Percentiles rank a stretch among this genome's conserved stretches.
phyloP scores from a whole-genome alignment of 2,888 invertebrate genomes.

The Orthosia gothica region DNA sequence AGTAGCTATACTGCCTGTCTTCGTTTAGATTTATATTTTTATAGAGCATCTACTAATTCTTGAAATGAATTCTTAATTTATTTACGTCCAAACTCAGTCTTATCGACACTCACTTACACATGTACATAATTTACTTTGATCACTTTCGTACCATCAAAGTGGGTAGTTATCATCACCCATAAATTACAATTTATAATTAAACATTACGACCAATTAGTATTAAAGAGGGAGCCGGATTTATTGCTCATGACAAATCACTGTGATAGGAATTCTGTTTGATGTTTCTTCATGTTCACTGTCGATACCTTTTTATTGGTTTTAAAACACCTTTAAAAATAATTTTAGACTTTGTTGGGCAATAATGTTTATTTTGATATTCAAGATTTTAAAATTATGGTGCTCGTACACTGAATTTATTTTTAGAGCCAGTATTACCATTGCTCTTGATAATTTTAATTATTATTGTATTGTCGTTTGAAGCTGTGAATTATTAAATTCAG shows the following conservation, averaged over 20 bases:
- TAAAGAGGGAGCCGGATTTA: conserved; percentile 71
- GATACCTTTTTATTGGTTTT: conserved; percentile 50
- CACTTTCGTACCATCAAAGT: conserved; percentile 77
- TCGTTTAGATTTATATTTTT: conserved; percentile 7
- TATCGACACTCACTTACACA: conserved; percentile 64
- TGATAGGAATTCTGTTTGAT: conserved; percentile 66
- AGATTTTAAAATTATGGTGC: neutral
- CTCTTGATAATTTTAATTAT: too few species aligned
- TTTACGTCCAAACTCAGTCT: conserved; percentile 44
- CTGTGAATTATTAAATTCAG: neutral
- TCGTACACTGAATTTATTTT: too few species aligned
- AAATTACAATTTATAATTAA: conserved; percentile 84
- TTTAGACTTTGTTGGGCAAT: conserved; percentile 9
- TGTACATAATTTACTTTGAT: conserved; percentile 70
- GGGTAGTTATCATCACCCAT: conserved; percentile 81
- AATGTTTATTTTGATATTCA: neutral
- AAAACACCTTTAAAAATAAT: conserved; percentile 22
- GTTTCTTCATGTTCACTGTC: conserved; percentile 51
- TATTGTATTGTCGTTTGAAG: too few species aligned
- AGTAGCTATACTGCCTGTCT: neutral
- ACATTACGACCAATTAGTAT: conserved; percentile 79
- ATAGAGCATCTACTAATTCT: neutral
- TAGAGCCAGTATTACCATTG: too few species aligned
- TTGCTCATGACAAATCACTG: conserved; percentile 65
- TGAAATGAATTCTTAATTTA: conserved; percentile 33